Evolutionary conservation across 23 tunicate genomes (phyloP), one percentile per base, ranked within the genome.

Genomic region (Trididemnum nubilum): DNA sequence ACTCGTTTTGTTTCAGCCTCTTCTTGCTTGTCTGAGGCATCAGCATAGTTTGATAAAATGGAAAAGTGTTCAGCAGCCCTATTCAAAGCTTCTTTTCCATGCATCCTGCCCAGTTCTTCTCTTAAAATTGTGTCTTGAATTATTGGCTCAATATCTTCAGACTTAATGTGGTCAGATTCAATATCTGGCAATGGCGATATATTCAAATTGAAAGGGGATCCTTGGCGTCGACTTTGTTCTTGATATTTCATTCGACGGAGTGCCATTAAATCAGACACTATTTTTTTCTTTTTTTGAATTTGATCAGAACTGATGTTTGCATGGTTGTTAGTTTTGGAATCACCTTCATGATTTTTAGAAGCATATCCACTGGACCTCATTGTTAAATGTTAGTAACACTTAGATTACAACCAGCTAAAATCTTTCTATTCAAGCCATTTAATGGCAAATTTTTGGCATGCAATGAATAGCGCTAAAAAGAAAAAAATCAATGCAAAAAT

Each of bases 201-300:
- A 31, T 7, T 3, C 74, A 33, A 31, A 22, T 21, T 21, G 67
- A 67, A 33, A 31, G 74, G 74, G 3, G 74, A 67, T 5, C 21
- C 38, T 67, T 67, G 74, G 12, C 74, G 19, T 30, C 67, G 85
- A 84, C 80, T 70, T 36, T 70, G 81, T n/a, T n/a, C n/a, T 28
- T 64, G 72, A 52, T 69, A 44, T 50, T 84, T 90, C 88, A 84
- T 84, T 51, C 89, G 77, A 0, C 96, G 86, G 9, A 90, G 75
- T n/a, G 96, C 96, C 83, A 90, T 82, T 29, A 90, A 74, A 36
- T 90, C 96, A 65, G 78, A 50, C 4, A 90, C 89, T 29, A 84
- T 34, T 40, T 78, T 84, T 71, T 90, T 90, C 76, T 90, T 90
- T 30, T 76, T 69, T 72, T 80, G 66, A 52, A 90, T 80, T 4